These are phyloP conservation scores for Odontamblyopus rebecca DNA, from an alignment of 2,797 vertebrate species.

Conservation along the genomic window DNA sequence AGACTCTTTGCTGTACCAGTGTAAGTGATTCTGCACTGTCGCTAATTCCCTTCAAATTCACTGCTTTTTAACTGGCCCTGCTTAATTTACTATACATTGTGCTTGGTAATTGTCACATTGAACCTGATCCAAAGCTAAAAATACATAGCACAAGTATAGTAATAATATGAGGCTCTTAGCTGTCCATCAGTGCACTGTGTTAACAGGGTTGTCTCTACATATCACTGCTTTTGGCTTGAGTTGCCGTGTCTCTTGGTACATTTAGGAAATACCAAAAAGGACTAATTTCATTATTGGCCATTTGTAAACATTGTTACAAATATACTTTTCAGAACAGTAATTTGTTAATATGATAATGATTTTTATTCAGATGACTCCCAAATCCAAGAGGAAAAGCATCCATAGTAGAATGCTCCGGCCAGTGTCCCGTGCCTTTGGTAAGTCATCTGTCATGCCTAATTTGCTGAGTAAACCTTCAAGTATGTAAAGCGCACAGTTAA, in stretches of 20 bases:
- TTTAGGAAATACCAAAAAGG: neutral
- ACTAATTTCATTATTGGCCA: neutral
- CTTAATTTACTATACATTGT: conserved; percentile 23
- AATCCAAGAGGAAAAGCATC: conserved; percentile 98
- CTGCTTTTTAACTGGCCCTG: conserved; percentile 23
- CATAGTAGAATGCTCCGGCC: conserved; percentile 98
- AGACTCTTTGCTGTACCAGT: conserved; percentile 75
- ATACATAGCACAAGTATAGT: neutral
- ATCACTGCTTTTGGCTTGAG: conserved; percentile 6
- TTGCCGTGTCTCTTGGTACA: neutral
- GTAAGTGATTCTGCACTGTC: conserved; percentile 66
- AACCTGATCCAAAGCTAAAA: neutral
- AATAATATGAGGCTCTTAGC: neutral
- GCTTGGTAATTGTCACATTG: neutral
- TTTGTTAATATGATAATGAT: neutral
- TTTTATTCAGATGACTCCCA: conserved; percentile 90
- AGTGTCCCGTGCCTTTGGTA: conserved; percentile 95
- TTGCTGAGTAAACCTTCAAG: neutral
- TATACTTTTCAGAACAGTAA: neutral
- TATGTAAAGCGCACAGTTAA: neutral
- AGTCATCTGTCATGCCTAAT: conserved; percentile 65
- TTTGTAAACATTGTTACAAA: neutral
- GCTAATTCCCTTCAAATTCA: conserved; percentile 10
- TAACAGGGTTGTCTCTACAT: neutral
- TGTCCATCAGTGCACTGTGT: neutral